Conservation (phyloP, 2,888 invertebrate species). For the Macrophya alboannulata region DNA sequence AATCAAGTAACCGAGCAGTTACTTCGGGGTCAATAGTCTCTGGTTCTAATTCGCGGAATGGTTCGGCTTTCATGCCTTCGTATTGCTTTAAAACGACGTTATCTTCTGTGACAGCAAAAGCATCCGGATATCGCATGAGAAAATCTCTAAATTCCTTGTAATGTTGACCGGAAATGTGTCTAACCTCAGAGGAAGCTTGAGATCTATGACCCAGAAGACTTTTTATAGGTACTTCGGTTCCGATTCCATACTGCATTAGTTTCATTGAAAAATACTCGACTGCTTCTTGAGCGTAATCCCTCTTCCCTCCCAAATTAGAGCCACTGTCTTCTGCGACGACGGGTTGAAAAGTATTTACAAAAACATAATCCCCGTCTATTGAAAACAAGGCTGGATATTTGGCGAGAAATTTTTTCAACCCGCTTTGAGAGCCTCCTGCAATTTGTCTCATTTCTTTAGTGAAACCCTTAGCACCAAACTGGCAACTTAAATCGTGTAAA, state of each 20-base stretch:
- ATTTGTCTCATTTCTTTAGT: slow-evolving; percentile 99
- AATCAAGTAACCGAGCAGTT: slow-evolving; percentile 91
- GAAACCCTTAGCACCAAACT: slow-evolving; percentile 99
- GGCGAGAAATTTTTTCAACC: slow-evolving; percentile 97
- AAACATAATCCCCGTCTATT: slow-evolving; percentile 96
- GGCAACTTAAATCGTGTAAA: slow-evolving; percentile 98
- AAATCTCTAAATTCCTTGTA: slow-evolving; percentile 97
- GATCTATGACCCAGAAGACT: slow-evolving; percentile 98
- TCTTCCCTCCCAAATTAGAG: slow-evolving; percentile 83
- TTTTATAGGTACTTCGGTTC: slow-evolving; percentile 98
- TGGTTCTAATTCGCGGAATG: slow-evolving; percentile 85
- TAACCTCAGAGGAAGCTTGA: slow-evolving; percentile 97
- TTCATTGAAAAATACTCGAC: slow-evolving; percentile 98
- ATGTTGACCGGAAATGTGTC: slow-evolving; percentile 97
- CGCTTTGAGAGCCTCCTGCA: slow-evolving; percentile 97
- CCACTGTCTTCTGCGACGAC: slow-evolving; percentile 83
- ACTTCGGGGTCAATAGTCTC: slow-evolving; percentile 91
- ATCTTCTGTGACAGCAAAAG: slow-evolving; percentile 91
- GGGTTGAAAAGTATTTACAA: slow-evolving; percentile 91
- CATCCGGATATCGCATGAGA: slow-evolving; percentile 90
- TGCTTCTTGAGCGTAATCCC: slow-evolving; percentile 97
- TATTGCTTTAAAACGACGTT: slow-evolving; percentile 90
- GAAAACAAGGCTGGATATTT: slow-evolving; percentile 98
- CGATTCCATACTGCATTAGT: slow-evolving; percentile 96
- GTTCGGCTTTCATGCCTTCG: slow-evolving; percentile 86